These are phyloP conservation scores for Carapus acus DNA, from an alignment of 2,797 vertebrate species.

Conservation along the genomic window DNA sequence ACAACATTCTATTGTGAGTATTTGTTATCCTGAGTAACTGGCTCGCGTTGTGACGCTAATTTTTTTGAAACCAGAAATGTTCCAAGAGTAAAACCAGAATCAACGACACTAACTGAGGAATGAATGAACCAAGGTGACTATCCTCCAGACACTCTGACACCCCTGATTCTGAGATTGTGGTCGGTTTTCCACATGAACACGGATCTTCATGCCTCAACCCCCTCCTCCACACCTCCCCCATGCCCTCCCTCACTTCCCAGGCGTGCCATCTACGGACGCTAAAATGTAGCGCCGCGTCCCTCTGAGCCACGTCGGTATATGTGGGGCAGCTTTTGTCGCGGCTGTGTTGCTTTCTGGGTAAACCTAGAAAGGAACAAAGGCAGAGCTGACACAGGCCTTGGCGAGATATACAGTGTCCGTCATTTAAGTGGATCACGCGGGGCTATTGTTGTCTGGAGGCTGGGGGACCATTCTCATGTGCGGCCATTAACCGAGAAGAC, in stretches of 20 bases:
- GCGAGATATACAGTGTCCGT: conserved; percentile 40
- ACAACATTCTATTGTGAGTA: no score
- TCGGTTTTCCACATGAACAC: conserved; percentile 11
- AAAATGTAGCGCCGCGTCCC: conserved; percentile 36
- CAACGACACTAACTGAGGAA: no score
- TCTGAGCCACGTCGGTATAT: conserved; percentile 48
- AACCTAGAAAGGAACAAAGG: conserved; percentile 57
- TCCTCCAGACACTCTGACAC: conserved; percentile 6
- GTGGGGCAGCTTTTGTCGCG: conserved; percentile 70
- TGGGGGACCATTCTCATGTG: conserved; percentile 16
- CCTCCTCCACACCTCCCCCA: no score
- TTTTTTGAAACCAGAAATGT: no score
- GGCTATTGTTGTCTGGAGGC: conserved; percentile 61
- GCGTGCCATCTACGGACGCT: conserved; percentile 52
- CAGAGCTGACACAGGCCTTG: conserved; percentile 34
- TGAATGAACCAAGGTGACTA: background rate
- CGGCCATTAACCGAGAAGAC: background rate
- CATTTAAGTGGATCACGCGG: conserved; percentile 39
- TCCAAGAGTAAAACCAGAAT: no score
- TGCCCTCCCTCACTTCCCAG: conserved; percentile 59
- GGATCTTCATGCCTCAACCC: conserved; percentile 37
- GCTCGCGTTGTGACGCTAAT: no score
- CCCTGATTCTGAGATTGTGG: background rate
- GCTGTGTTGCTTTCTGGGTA: conserved; percentile 31
- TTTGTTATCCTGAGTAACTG: no score